Conservation (phyloP, 2,888 invertebrate species). For the Xestia sexstrigata region DNA sequence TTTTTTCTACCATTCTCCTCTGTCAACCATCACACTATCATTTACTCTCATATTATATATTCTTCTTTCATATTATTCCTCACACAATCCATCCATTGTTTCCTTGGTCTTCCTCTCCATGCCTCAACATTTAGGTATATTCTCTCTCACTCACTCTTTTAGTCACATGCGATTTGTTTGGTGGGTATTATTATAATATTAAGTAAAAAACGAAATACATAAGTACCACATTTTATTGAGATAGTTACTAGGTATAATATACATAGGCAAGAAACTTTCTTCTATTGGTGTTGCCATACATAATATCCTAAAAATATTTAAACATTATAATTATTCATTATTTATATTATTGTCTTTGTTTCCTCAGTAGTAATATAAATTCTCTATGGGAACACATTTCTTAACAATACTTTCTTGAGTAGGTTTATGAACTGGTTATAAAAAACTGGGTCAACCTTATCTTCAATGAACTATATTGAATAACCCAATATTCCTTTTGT, state of each 20-base stretch:
- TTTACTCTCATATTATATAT: too few species aligned
- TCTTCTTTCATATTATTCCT: too few species aligned
- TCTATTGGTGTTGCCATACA: background rate
- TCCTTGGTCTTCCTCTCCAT: too few species aligned
- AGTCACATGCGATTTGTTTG: too few species aligned
- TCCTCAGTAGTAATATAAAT: background rate
- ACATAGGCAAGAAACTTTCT: background rate
- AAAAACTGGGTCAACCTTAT: constrained; percentile 43
- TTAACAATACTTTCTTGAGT: background rate
- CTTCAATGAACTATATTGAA: constrained; percentile 28
- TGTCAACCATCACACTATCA: too few species aligned
- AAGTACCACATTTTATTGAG: background rate
- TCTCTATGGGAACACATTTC: background rate
- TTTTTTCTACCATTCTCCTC: too few species aligned
- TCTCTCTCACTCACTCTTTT: too few species aligned
- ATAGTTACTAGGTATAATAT: background rate
- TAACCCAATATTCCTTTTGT: constrained; percentile 33
- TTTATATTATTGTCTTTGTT: background rate
- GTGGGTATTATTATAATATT: too few species aligned
- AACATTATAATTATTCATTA: background rate
- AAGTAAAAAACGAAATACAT: too few species aligned
- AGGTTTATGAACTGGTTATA: background rate
- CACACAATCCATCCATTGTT: too few species aligned
- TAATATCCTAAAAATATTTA: background rate
- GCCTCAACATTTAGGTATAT: too few species aligned